Base-by-base conservation (phyloP, 2,797 vertebrate species). In the Pagetopsis macropterus region DNA sequence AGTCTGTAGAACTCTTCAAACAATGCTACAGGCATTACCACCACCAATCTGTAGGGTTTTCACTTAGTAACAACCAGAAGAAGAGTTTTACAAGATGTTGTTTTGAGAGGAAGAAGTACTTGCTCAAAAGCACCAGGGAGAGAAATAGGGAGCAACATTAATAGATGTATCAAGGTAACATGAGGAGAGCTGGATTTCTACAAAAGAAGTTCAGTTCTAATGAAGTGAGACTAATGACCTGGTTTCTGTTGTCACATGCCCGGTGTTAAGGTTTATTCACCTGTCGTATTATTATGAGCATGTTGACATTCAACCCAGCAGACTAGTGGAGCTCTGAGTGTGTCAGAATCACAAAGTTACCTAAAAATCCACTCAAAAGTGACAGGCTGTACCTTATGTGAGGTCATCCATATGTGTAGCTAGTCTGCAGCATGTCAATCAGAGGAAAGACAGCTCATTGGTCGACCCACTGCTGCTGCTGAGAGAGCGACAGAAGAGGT, bases 41-140 rank as follows among this genome's bases (percentile, higher is more conserved):
- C 27, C 40, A 9, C 43, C 56, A 9, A 59, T 21, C n/a, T 27
- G 59, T 11, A 58, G 61, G 49, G 41, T 50, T 60, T 48, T 11
- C 19, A 51, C 12, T 21, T 9, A 27, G 37, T 5, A 23, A 49
- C 31, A 37, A 41, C 17, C 33, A 1, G 10, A 60, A 60, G 27
- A 57, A 55, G 46, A 63, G 50, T 49, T 82, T 63, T 2, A 68
- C 15, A 48, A 19, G 19, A 13, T 57, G 65, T 66, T 78, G 77
- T 71, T 84, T 79, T 65, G 54, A 78, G 78, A 79, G 16, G 0
- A 65, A 63, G 63, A 49, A 5, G 72, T 66, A n/a, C n/a, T n/a
- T n/a, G 51, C 41, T 76, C n/a, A 33, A 70, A 88, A 59, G 17
- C 78, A 78, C 68, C 50, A 61, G 72, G 64, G 65, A 85, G n/a